Percentiles rank a stretch among this genome's conserved stretches.
Evolutionary conservation across 1,140 invertebrate genomes (phyloP).

Genomic region (Neodiprion lecontei): DNA sequence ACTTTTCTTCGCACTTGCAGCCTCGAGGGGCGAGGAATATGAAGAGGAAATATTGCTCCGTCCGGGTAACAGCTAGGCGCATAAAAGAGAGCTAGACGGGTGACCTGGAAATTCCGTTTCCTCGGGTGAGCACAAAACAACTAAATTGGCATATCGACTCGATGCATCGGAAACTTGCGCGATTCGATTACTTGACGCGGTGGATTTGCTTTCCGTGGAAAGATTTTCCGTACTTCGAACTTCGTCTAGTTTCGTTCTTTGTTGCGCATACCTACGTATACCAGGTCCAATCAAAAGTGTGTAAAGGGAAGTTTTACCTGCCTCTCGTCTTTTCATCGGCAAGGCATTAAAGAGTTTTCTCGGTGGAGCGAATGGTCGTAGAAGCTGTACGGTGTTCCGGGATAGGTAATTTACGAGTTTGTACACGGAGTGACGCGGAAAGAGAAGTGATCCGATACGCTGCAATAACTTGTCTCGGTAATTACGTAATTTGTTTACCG

Average conservation of each 20-base stretch:
- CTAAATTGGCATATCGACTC: constrained; percentile 4
- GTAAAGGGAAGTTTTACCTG: too few species aligned
- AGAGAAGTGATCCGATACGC: background rate
- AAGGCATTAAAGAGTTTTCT: too few species aligned
- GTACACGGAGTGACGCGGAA: background rate
- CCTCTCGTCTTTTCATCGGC: too few species aligned
- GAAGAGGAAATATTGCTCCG: background rate
- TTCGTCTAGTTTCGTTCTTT: too few species aligned
- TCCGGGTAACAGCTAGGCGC: background rate
- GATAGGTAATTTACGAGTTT: background rate
- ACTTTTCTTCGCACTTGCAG: background rate
- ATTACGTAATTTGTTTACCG: background rate
- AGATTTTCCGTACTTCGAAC: background rate
- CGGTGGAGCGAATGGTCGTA: too few species aligned
- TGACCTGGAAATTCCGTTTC: constrained; percentile 3
- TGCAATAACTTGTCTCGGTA: background rate
- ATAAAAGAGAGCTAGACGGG: background rate
- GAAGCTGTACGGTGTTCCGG: too few species aligned
- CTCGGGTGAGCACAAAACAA: constrained; percentile 1
- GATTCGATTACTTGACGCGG: constrained; percentile 3
- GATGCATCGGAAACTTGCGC: constrained; percentile 4
- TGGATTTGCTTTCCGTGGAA: background rate
- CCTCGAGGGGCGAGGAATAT: background rate
- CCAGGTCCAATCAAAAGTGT: too few species aligned
- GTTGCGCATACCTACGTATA: too few species aligned